These are phyloP conservation scores for Spheniscus mendiculus DNA, from an alignment of 2,113 vertebrate species.

Conservation along the genomic window DNA sequence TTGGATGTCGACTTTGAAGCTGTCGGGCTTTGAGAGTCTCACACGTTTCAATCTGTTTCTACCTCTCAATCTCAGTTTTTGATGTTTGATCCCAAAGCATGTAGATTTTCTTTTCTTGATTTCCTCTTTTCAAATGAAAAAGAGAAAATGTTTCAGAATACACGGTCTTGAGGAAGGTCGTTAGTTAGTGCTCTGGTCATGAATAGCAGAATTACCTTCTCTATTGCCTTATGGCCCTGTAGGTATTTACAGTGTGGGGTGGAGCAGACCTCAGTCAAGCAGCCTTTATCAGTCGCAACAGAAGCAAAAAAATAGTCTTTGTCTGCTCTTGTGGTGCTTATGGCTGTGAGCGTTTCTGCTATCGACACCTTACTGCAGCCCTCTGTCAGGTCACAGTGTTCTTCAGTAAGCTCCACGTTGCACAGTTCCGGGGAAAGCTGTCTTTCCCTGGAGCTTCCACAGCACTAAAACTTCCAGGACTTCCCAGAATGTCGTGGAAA, in stretches of 20 bases:
- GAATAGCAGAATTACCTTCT: neutral
- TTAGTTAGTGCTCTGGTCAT: neutral
- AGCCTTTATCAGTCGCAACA: neutral
- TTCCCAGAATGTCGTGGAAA: neutral
- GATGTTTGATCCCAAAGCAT: neutral
- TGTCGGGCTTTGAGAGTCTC: neutral
- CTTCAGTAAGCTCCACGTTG: neutral
- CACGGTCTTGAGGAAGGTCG: neutral
- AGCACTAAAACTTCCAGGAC: neutral
- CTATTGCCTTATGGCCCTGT: neutral
- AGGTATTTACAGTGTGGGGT: neutral
- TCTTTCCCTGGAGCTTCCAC: neutral
- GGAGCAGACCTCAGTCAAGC: neutral
- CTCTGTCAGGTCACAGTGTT: neutral
- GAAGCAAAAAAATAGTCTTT: neutral
- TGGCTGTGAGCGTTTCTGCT: neutral
- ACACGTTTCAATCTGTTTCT: neutral
- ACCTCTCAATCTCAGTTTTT: neutral
- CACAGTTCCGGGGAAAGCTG: neutral
- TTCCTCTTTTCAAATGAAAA: neutral
- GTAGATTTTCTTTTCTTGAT: neutral
- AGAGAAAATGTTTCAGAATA: neutral
- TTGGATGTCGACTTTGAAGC: neutral
- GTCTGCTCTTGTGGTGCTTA: neutral
- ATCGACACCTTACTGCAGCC: fast-evolving